Conservation (phyloP, 2,113 vertebrate species). For the Ochotona princeps region DNA sequence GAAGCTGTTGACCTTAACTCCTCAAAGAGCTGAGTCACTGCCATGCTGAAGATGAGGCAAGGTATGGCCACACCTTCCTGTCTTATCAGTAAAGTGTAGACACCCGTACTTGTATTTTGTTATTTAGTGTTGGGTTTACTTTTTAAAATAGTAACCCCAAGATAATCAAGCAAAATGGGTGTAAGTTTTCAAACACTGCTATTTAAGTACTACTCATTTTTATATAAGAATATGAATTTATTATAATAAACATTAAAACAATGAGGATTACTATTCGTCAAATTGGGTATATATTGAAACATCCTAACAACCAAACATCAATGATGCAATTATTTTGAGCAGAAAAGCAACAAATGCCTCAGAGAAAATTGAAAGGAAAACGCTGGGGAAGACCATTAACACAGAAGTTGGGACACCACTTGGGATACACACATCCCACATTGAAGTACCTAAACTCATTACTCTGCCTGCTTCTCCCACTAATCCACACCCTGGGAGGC, state of each 20-base stretch:
- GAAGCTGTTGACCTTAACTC: too few species aligned
- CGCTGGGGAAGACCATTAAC: neutral
- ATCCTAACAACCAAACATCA: neutral
- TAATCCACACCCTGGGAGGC: too few species aligned
- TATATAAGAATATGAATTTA: neutral
- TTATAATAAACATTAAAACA: neutral
- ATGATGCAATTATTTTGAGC: neutral
- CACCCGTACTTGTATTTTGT: neutral
- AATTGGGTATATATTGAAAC: neutral
- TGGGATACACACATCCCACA: too few species aligned
- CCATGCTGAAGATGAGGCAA: neutral
- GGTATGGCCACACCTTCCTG: neutral
- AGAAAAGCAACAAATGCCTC: neutral
- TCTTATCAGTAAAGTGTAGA: neutral
- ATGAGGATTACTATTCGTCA: neutral
- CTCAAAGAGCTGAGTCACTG: too few species aligned
- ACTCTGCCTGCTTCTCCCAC: too few species aligned
- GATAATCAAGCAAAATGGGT: conserved; percentile 16
- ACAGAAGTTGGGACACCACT: too few species aligned
- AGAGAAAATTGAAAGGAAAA: neutral
- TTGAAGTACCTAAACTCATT: too few species aligned
- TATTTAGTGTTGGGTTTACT: neutral
- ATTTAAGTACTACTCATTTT: neutral
- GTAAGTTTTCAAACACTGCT: conserved; percentile 34
- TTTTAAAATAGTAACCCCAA: conserved; percentile 24